phyloP scores from a whole-genome alignment of 1,140 invertebrate genomes.

The Gyrodactylus salaris region DNA sequence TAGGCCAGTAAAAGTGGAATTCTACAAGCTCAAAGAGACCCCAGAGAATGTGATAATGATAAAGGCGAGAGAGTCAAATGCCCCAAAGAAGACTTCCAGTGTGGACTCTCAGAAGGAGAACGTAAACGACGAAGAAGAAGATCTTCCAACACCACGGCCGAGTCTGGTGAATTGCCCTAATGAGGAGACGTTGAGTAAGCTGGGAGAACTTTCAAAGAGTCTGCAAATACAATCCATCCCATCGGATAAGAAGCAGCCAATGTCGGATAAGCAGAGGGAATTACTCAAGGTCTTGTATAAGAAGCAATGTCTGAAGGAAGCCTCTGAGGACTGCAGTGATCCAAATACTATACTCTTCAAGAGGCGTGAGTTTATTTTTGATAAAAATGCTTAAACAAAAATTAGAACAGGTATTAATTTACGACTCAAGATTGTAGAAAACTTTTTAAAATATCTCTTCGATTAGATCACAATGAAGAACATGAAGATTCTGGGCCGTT shows the following conservation, averaged over 20 bases:
- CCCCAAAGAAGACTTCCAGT: no score
- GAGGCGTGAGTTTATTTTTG: not conserved
- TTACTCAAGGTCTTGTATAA: not conserved
- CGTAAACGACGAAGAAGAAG: no score
- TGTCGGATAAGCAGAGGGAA: not conserved
- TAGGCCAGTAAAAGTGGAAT: no score
- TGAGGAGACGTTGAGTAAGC: no score
- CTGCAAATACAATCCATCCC: no score
- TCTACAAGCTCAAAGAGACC: no score
- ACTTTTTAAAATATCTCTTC: not conserved
- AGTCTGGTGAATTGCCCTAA: no score
- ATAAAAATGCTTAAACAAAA: not conserved
- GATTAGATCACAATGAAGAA: not conserved
- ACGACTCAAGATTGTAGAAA: not conserved
- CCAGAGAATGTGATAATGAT: no score
- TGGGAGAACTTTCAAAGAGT: no score
- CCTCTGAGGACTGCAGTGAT: not conserved
- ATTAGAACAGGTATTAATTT: not conserved
- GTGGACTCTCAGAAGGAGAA: not conserved
- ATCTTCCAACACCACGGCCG: no score
- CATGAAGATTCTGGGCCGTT: not conserved
- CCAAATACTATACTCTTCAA: not conserved
- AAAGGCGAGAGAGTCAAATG: no score
- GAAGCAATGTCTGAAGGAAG: not conserved
- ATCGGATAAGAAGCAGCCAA: no score